Evolutionary conservation across 1,140 invertebrate genomes (phyloP).

Genomic region (Diabrotica virgifera): DNA sequence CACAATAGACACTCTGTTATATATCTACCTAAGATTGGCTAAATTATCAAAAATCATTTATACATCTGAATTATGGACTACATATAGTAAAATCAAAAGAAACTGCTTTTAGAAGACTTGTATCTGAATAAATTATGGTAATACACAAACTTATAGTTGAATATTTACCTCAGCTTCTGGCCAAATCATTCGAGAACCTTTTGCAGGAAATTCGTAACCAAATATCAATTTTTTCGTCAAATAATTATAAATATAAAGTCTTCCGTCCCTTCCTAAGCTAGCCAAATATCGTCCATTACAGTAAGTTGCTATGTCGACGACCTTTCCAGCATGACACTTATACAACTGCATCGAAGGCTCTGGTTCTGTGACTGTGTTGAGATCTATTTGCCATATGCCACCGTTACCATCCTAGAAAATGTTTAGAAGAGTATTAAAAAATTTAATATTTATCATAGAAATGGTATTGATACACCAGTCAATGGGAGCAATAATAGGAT

Average conservation of each 20-base stretch:
- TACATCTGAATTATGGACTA: too few species aligned
- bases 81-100: too few species aligned
- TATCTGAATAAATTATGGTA: too few species aligned
- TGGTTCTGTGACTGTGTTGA: constrained; percentile 61
- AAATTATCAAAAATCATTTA: too few species aligned
- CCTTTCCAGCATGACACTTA: constrained; percentile 70
- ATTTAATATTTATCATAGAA: too few species aligned
- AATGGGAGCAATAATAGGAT: too few species aligned
- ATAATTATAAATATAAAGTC: constrained; percentile 71
- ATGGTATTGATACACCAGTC: too few species aligned
- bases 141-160: too few species aligned
- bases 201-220: constrained; percentile 59
- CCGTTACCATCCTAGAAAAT: constrained; percentile 71
- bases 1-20: too few species aligned
- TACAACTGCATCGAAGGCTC: constrained; percentile 61
- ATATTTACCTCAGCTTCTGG: constrained; percentile 62
- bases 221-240: constrained; percentile 56
- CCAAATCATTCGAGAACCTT: constrained; percentile 69
- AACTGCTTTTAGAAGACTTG: too few species aligned
- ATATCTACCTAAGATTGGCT: too few species aligned
- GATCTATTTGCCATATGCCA: constrained; percentile 75
- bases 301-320: constrained; percentile 64
- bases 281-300: constrained; percentile 65
- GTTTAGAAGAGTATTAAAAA: too few species aligned
- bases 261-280: constrained; percentile 67